Conservation (phyloP, 2,113 vertebrate genomes). For the Heterochromis multidens region DNA sequence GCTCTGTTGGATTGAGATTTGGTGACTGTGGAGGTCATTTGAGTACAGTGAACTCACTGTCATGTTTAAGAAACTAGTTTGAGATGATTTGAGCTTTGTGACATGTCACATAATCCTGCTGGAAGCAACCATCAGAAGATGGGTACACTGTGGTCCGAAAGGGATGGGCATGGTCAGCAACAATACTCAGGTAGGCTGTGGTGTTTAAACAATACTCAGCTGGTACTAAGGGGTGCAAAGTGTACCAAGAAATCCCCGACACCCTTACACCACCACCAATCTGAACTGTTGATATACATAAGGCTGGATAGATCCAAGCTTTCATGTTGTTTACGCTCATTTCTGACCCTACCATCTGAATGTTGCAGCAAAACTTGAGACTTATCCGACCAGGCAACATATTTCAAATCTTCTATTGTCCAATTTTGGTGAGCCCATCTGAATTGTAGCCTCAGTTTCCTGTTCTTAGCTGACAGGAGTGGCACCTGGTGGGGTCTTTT, state of each 20-base stretch:
- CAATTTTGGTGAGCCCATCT: neutral
- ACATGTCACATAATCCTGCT: neutral
- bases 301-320: neutral
- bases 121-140: neutral
- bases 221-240: too few relatives aligned
- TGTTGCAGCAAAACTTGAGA: neutral
- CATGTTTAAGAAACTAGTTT: neutral
- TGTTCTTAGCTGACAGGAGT: neutral
- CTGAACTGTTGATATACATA: neutral
- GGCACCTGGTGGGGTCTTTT: neutral
- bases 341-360: neutral
- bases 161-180: neutral
- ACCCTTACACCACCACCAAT: neutral
- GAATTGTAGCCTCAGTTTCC: neutral
- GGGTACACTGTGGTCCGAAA: neutral
- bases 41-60: too few relatives aligned
- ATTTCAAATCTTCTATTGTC: neutral
- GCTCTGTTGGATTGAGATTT: neutral
- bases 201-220: neutral
- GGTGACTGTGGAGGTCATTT: neutral
- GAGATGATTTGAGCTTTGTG: neutral
- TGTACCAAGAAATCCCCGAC: neutral
- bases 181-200: neutral
- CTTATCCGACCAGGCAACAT: neutral
- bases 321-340: neutral